These are phyloP conservation scores for Scartelaos histophorus DNA, from an alignment of 2,113 vertebrate genomes.

Conservation along the genomic window DNA sequence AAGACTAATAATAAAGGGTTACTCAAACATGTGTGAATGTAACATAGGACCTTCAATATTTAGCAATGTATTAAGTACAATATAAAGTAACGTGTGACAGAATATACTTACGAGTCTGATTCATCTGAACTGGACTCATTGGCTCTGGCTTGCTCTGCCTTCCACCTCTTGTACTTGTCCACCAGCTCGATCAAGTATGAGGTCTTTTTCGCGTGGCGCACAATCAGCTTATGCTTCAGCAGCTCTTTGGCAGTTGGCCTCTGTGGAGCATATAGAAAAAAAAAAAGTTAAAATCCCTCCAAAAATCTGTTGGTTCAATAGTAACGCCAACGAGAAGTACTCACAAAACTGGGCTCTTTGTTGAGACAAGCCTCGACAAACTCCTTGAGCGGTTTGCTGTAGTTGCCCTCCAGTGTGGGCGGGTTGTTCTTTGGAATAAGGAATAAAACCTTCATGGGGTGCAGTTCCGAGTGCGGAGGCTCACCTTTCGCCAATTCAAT, in stretches of 20 bases:
- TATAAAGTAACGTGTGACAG: too few relatives aligned
- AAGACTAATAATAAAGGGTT: too few relatives aligned
- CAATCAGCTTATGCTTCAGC: slow-evolving; percentile 96
- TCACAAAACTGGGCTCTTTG: slow-evolving; percentile 97
- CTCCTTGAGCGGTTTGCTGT: slow-evolving; percentile 95
- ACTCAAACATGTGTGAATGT: too few relatives aligned
- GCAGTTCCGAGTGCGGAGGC: slow-evolving; percentile 93
- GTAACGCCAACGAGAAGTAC: slow-evolving; percentile 43
- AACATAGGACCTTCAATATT: too few relatives aligned
- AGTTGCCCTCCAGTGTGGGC: slow-evolving; percentile 93
- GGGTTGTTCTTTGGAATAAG: slow-evolving; percentile 99
- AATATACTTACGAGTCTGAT: slow-evolving; percentile 86
- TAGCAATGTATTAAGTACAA: too few relatives aligned
- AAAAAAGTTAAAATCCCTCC: background rate
- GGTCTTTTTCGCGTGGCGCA: slow-evolving; percentile 93
- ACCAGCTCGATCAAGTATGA: slow-evolving; percentile 97
- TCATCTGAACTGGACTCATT: slow-evolving; percentile 92
- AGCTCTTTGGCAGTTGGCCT: slow-evolving; percentile 97
- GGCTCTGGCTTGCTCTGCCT: slow-evolving; percentile 86
- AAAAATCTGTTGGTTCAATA: background rate
- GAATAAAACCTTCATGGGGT: slow-evolving; percentile 98
- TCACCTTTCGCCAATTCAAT: slow-evolving; percentile 96
- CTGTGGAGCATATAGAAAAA: slow-evolving; percentile 62
- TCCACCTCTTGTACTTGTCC: slow-evolving; percentile 96
- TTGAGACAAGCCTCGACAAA: slow-evolving; percentile 96